Evolutionary conservation across 2,113 vertebrate genomes (phyloP).

Genomic region (Myotis brandtii): DNA sequence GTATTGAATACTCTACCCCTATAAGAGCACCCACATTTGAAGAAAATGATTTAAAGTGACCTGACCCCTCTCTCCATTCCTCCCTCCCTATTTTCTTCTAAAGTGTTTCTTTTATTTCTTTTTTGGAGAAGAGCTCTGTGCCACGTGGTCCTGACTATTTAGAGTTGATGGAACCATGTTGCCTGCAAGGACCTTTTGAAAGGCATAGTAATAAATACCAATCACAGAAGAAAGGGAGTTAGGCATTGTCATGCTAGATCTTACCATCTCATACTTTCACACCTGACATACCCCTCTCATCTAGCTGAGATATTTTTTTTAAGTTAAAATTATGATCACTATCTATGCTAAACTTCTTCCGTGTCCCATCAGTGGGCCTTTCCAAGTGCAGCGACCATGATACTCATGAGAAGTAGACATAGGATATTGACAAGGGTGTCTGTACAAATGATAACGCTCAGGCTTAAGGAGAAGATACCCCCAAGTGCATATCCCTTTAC

Average conservation of each 20-base stretch:
- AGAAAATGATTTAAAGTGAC: neutral
- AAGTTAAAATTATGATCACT: neutral
- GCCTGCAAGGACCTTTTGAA: neutral
- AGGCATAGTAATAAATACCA: neutral
- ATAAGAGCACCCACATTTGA: neutral
- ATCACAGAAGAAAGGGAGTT: neutral
- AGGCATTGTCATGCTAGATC: no score
- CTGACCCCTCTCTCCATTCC: neutral
- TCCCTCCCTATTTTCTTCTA: neutral
- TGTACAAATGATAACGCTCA: neutral
- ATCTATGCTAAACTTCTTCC: neutral
- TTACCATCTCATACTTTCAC: neutral
- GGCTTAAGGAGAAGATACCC: neutral
- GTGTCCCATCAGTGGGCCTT: neutral
- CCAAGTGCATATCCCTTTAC: neutral
- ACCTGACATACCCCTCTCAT: neutral
- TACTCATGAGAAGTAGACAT: neutral
- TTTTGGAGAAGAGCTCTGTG: neutral
- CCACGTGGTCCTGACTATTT: accelerated
- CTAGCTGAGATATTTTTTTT: neutral
- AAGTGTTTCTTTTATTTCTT: neutral
- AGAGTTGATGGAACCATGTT: neutral
- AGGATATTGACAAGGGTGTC: neutral
- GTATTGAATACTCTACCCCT: neutral
- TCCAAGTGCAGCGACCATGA: neutral